Base-by-base conservation (phyloP, 2,113 vertebrate genomes). In the Micromys minutus region DNA sequence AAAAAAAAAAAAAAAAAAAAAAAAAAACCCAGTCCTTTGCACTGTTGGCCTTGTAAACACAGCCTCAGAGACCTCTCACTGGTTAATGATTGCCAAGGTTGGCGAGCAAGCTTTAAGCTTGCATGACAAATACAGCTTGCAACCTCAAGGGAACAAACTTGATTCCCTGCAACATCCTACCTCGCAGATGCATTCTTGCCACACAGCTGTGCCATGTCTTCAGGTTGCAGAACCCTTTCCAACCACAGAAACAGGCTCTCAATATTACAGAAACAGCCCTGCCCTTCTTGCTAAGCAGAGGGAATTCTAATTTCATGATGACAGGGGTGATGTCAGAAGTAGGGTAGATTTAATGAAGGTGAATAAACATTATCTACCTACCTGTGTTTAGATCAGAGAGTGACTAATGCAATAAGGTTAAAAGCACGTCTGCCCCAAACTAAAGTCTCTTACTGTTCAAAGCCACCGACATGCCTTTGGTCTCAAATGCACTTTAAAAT, bases 11-110 rank as follows among this genome's bases (percentile, higher is more conserved):
- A n/a, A n/a, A n/a, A n/a, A n/a, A n/a, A n/a, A n/a, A n/a, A n/a
- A n/a, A n/a, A n/a, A n/a, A 93, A 86, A 71, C 42, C 55, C 71
- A 71, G 90, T 47, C 22, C 50, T 94, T 96, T 92, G 52, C 63
- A 77, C 39, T 52, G 74, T 22, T 55, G 63, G 72, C 39, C 85
- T 94, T 61, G 59, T 85, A 79, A 26, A 47, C 21, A 50, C n/a
- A 84, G 36, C 34, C 42, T 17, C 72, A 1, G 57, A 65, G 93
- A 87, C 71, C n/a, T 72, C 59, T 96, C 42, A 2, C 88, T 76
- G 31, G 89, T 90, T 92, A 94, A 83, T 91, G 79, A 75, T 93
- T 71, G 57, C 79, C 79, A 86, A 84, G 74, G 77, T 45, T 87
- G 81, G 94, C 45, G 83, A 91, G 67, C 87, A 95, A 75, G 67